Conservation (phyloP, 2,797 vertebrate genomes). For the Cuniculus paca region DNA sequence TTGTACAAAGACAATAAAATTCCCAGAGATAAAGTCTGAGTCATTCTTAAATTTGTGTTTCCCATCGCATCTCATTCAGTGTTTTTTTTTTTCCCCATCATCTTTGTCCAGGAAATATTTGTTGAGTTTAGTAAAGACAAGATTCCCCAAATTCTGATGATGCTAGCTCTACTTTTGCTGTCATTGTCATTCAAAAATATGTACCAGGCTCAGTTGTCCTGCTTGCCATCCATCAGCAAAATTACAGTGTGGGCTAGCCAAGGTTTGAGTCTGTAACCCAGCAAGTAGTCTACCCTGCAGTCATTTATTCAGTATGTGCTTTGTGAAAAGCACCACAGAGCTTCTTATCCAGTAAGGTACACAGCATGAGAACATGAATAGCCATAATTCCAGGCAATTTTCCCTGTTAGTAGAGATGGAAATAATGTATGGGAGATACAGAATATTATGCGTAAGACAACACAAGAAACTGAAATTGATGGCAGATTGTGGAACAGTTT, state of each 20-base stretch:
- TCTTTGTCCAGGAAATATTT: constrained; percentile 21
- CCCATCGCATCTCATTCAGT: not conserved
- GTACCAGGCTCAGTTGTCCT: not conserved
- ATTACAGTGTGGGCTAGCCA: rapidly evolving
- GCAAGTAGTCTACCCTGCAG: not conserved
- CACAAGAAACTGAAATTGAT: not conserved
- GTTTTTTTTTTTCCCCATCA: not conserved
- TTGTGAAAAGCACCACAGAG: not conserved
- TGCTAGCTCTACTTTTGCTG: not conserved
- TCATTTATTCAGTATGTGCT: constrained; percentile 6
- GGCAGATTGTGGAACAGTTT: not conserved
- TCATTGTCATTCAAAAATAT: not conserved
- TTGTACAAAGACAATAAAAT: not conserved
- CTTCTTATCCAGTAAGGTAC: constrained; percentile 16
- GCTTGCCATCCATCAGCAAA: not conserved
- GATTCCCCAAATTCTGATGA: not conserved
- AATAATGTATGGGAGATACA: constrained; percentile 1
- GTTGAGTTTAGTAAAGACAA: not conserved
- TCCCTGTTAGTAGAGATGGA: constrained; percentile 58
- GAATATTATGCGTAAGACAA: not conserved
- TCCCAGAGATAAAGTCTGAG: not conserved
- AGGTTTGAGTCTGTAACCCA: not conserved
- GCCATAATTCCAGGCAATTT: constrained; percentile 40
- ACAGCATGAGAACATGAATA: not conserved
- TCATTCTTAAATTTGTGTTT: not conserved